Base-by-base conservation (phyloP, 1,140 invertebrate species). In the Apis mellifera region DNA sequence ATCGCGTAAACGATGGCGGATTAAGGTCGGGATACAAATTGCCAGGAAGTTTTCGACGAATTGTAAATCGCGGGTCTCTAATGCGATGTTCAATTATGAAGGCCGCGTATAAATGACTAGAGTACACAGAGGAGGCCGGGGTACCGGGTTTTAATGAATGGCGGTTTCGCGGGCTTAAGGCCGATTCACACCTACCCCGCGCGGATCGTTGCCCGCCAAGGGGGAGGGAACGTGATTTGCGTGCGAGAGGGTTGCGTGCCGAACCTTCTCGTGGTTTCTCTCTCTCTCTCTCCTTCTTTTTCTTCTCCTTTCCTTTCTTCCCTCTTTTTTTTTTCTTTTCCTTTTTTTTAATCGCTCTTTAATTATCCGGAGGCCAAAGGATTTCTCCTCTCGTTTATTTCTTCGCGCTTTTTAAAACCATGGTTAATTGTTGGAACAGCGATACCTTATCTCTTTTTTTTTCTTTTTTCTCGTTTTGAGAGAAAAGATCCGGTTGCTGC, bases 61-160 rank as follows among this genome's bases (percentile, higher is more conserved):
- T 86, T 83, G 85, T 82, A 82, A 86, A 86, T 81, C 74, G 84
- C 78, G 32, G 52, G 52, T 42, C 84, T 23, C 84, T 86, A 86
- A 86, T 86, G 85, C 82, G 80, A 86, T 80, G 55, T 80, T 83
- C 80, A 74, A 87, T 86, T 84, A 87, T 73, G 82, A 87, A 64
- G 11, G 64, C 73, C 65, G 78, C 73, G 86, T 84, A 87, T 84
- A 87, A 87, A 87, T 87, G 82, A 86, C 71, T 74, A 50, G 66
- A 70, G 70, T 78, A 78, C 64, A 52, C 73, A 21, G 32, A 50
- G 55, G 42, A 26, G 32, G 59, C 26, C 50, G 50, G 50, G 32
- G 70, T 26, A 26, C 55, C 78, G 65, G 65, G 13, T 78, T 84
- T 88, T 88, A 88, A 87, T 87, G 86, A 88, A 84, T 87, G 72